phyloP scores from a whole-genome alignment of 2,797 vertebrate genomes.

The Pseudochromis fuscus region DNA sequence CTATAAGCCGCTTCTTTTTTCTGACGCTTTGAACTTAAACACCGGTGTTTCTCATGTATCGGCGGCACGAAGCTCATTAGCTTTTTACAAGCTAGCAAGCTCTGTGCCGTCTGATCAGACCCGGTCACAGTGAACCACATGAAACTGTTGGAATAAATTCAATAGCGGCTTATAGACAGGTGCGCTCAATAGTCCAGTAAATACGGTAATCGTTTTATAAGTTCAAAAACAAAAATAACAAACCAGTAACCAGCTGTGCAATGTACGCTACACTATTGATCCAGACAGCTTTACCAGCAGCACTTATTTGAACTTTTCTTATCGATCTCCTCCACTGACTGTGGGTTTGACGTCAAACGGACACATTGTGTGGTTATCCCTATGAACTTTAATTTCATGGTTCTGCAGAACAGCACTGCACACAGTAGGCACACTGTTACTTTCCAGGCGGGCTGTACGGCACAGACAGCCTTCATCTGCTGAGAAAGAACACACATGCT shows the following conservation, averaged over 20 bases:
- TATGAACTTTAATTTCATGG: too few species aligned
- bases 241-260: neutral
- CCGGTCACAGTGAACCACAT: too few species aligned
- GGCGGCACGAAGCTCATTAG: too few species aligned
- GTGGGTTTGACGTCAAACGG: conserved; percentile 22
- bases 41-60: too few species aligned
- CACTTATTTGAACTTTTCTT: neutral
- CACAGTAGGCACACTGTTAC: conserved; percentile 36
- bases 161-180: too few species aligned
- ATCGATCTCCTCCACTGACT: neutral
- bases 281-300: neutral
- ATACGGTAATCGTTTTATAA: neutral
- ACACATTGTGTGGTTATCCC: too few species aligned
- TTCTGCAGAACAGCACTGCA: neutral
- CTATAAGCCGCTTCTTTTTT: too few species aligned
- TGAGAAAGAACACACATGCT: conserved; percentile 50
- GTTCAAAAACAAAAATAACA: neutral
- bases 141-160: too few species aligned
- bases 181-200: too few species aligned
- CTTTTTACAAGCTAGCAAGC: too few species aligned
- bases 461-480: conserved; percentile 32
- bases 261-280: neutral
- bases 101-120: too few species aligned
- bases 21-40: too few species aligned
- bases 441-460: conserved; percentile 49